Evolutionary conservation across 2,888 invertebrate genomes (phyloP).

Genomic region (Macaria liturata): DNA sequence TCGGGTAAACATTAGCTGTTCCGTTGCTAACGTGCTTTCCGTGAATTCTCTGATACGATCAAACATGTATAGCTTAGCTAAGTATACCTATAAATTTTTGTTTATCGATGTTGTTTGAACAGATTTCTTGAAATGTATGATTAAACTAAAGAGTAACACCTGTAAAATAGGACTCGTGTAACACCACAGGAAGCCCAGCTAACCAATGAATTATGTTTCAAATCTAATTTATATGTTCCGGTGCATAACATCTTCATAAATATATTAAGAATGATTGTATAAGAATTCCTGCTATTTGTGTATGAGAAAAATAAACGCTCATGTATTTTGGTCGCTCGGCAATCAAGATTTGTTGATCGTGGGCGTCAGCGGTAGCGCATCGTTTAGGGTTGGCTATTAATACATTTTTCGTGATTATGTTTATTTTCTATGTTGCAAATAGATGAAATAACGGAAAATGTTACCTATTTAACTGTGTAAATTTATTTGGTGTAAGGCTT

Average conservation of each 20-base stretch:
- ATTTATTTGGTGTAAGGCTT: too few species aligned
- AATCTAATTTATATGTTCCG: not conserved
- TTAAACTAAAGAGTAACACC: too few species aligned
- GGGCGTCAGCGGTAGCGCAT: constrained; percentile 51
- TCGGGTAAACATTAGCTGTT: constrained; percentile 3
- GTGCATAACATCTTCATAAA: constrained; percentile 5
- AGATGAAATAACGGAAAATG: too few species aligned
- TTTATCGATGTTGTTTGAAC: too few species aligned
- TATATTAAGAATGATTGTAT: constrained; percentile 17
- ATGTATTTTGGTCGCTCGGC: constrained; percentile 39
- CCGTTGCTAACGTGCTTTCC: not conserved
- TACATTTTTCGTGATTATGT: constrained; percentile 51
- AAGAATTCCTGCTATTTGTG: constrained; percentile 22
- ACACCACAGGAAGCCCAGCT: too few species aligned
- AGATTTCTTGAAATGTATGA: too few species aligned
- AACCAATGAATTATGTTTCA: not conserved
- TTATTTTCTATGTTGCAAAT: not conserved
- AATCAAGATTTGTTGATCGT: constrained; percentile 46
- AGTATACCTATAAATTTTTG: too few species aligned
- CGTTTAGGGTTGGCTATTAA: constrained; percentile 66
- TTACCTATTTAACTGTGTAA: too few species aligned
- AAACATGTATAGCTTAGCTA: not conserved
- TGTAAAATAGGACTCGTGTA: too few species aligned
- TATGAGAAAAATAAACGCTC: constrained; percentile 27
- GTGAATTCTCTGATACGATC: not conserved